Base-by-base conservation (phyloP, 1,140 invertebrate genomes). In the Calephelis nemesis region DNA sequence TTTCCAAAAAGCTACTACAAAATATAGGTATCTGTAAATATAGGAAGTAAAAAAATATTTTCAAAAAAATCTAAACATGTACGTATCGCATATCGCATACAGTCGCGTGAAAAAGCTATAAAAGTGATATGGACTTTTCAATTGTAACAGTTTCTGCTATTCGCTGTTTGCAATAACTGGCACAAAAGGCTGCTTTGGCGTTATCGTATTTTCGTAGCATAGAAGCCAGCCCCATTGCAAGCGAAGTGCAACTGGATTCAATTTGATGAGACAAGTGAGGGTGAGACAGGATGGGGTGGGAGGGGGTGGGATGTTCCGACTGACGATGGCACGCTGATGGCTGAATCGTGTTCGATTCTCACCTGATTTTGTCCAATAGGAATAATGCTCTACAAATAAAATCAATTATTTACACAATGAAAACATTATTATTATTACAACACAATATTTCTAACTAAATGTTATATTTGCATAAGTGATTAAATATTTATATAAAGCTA, bases 331-430 rank as follows among this genome's bases (percentile, higher is more conserved):
- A 70, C 79, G 71, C 79, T 90, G 88, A 90, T 90, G 88, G 88
- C 84, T 81, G 84, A 90, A 88, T 82, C 88, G 84, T 90, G 88
- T 90, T 86, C 87, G 81, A 84, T 86, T 85, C 76, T 72, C 86
- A 90, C 88, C 88, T 90, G 85, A 81, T 76, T 78, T 62, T 50
- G 63, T 54, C 12, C 12, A 50, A 47, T 50, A n/a, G 7, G 62
- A 39, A 72, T n/a, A 65, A 54, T 78, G 74, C 82, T 87, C 76
- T 83, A 83, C 72, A 76, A 73, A 0, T 40, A 52, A 10, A 52
- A 47, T 45, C 15, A 47, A 63, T 5, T 15, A 11, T 39, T 66
- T 66, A 19, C 12, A 30, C 19, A 15, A 54, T n/a, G 8, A 62
- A 65, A 47, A 30, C 30, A 30, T 30, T 2, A 30, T 30, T 30